These are phyloP conservation scores for Asobara japonica DNA, from an alignment of 1,140 invertebrate genomes.

Conservation along the genomic window DNA sequence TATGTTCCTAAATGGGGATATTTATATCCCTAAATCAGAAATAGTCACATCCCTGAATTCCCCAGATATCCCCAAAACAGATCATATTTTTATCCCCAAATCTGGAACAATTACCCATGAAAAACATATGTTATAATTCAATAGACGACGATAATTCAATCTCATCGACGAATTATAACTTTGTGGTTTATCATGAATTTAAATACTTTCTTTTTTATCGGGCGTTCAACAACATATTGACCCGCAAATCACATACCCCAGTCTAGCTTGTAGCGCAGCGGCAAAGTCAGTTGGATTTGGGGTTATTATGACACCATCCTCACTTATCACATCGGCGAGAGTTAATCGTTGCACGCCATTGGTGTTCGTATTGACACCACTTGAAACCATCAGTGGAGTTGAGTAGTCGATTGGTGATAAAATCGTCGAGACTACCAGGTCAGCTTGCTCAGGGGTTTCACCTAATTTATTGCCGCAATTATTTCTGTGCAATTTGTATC, in stretches of 20 bases:
- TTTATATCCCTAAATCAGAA: no score
- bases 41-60: no score
- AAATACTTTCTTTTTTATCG: no score
- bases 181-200: no score
- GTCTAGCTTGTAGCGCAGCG: conserved; percentile 23
- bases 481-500: not conserved
- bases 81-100: no score
- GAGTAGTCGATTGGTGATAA: conserved; percentile 13
- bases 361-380: conserved; percentile 24
- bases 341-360: not conserved
- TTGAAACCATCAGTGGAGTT: conserved; percentile 26
- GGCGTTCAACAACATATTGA: no score
- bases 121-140: no score
- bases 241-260: conserved; percentile 26
- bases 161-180: no score
- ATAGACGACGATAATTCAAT: no score
- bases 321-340: conserved; percentile 22
- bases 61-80: no score
- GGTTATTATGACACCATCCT: conserved; percentile 36
- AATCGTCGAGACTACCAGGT: conserved; percentile 14
- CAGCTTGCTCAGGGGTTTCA: not conserved
- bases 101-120: no score
- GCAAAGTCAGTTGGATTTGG: conserved; percentile 33
- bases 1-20: no score
- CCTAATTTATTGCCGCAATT: not conserved